Evolutionary conservation across 2,797 vertebrate genomes (phyloP), one percentile per base, ranked within the genome.

Genomic region (Chaetophractus vellerosus): DNA sequence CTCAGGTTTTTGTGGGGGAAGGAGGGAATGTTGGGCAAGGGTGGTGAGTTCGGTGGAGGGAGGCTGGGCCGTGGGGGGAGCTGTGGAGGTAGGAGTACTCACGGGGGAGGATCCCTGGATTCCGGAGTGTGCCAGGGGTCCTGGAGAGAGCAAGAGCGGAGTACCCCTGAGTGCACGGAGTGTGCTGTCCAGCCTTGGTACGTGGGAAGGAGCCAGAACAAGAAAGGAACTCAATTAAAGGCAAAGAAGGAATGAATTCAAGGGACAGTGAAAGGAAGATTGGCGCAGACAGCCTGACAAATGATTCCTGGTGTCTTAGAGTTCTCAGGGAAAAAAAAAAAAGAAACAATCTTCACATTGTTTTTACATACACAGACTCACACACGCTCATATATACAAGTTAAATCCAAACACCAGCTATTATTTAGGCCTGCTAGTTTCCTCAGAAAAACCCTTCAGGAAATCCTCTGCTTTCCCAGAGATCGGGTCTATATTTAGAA

Each of bases 391-490:
- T 23, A 72, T 45, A 76, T n/a, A 91, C 61, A 85, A 28, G 74
- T 92, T 85, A 88, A 68, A 7, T 36, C 72, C 69, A 94, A 88
- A 96, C 33, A 86, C 86, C 86, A 23, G 74, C 59, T 90, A 88
- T 94, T 90, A 96, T 90, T 52, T 55, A 81, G 91, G 69, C 69
- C 75, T 79, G 76, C 83, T 91, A 21, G 41, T 96, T 96, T 93
- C 88, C 95, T 93, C n/a, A 79, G 69, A 96, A 95, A 93, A 95
- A 91, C 33, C 84, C 81, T 93, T 93, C 91, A 96, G 95, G 96
- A 96, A 96, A 88, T 90, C 48, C 94, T 93, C 71, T 59, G 41
- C 71, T 69, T 24, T 89, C 88, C 50, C 69, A 71, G 94, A 95
- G 93, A 93, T 78, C 38, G 48, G 69, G 78, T 61, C 93, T 97